Base-by-base conservation (phyloP, 2,113 vertebrate species). In the Mesoclemmys tuberculata region DNA sequence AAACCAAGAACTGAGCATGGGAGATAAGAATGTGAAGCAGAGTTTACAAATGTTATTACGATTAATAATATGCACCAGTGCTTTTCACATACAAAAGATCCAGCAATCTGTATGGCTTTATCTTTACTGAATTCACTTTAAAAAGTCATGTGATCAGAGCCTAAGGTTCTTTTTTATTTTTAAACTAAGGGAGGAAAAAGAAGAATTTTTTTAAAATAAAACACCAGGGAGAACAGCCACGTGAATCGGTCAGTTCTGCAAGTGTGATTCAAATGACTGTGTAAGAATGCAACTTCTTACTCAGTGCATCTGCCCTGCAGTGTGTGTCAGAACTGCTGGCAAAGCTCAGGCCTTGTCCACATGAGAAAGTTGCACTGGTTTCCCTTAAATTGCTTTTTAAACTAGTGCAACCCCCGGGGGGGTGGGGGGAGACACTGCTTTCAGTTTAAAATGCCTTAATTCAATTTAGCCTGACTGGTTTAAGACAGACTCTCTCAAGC, bases 111-210 rank as follows among this genome's bases (percentile, higher is more conserved):
- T n/a, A 21, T 4, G 18, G 84, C 35, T 14, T 79, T 68, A 84
- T 71, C 94, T 95, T 89, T 91, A 88, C 88, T 87, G n/a, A 93
- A 81, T 8, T 2, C 11, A 6, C 21, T 96, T 96, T 79, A 75
- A 87, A 91, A 91, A 26, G 51, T 52, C 51, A 58, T 13, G 51
- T 71, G 74, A 90, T 35, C 54, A 94, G 82, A 85, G 92, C 81
- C 86, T 4, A 35, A 68, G 16, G 64, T 52, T 16, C 14, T 49
- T 49, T 49, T 10, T 10, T 10, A 11, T 18, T 52, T 52, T 52
- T 52, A 18, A 52, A 14, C 14, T 16, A 35, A 64, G 27, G 29
- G 31, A 31, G 61, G 6, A 5, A 58, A 64, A n/a, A 19, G 31
- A 68, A 68, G 35, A n/a, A 68, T 54, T 2, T 48, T 92, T 82